Evolutionary conservation across 1,140 invertebrate species (phyloP).

Genomic region (Saccostrea cuccullata): DNA sequence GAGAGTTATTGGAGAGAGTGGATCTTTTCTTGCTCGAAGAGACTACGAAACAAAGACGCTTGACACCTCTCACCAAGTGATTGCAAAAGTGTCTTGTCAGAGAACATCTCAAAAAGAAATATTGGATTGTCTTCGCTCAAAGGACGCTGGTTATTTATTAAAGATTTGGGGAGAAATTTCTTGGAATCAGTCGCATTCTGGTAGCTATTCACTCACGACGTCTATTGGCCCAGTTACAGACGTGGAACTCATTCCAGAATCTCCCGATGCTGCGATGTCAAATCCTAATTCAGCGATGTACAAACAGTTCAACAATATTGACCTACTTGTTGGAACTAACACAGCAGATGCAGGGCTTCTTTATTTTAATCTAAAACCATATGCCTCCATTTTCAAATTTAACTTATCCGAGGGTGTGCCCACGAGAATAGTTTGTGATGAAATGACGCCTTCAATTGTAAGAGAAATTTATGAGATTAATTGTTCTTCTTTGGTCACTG

Average conservation of each 20-base stretch:
- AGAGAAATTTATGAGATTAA: constrained; percentile 50
- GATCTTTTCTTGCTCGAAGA: constrained; percentile 46
- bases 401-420: constrained; percentile 49
- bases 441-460: constrained; percentile 51
- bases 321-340: constrained; percentile 56
- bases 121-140: constrained; percentile 28
- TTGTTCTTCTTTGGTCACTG: constrained; percentile 9
- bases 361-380: constrained; percentile 43
- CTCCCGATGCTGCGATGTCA: constrained; percentile 33
- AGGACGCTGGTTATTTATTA: not conserved
- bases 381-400: constrained; percentile 42
- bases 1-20: constrained; percentile 60
- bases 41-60: constrained; percentile 48
- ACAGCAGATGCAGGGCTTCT: constrained; percentile 55
- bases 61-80: constrained; percentile 32
- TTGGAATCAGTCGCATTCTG: not conserved
- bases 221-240: constrained; percentile 55
- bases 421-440: constrained; percentile 44
- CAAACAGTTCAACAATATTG: constrained; percentile 24
- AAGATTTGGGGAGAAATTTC: not conserved
- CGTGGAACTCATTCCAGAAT: constrained; percentile 52
- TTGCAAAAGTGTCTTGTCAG: not conserved
- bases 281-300: constrained; percentile 39
- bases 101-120: not conserved
- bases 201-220: not conserved